Percentiles rank a stretch among this genome's conserved stretches.
Conservation (phyloP, 2,888 invertebrate genomes). For the Leucania comma region DNA sequence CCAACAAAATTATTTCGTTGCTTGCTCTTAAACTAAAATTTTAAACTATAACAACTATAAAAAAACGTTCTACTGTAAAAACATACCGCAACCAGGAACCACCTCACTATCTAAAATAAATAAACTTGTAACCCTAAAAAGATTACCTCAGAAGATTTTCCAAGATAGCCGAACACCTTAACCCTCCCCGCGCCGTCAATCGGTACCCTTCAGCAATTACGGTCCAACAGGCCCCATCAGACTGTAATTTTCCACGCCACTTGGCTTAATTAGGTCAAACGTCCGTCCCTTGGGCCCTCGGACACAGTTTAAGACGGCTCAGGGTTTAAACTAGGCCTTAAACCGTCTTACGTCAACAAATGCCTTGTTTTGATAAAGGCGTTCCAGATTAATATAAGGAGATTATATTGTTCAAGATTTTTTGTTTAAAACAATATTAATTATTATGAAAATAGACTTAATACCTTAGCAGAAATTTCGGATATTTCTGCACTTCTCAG, state of each 20-base stretch:
- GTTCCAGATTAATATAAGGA: conserved; percentile 22
- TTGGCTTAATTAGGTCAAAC: conserved; percentile 86
- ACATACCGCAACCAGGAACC: conserved; percentile 2
- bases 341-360: conserved; percentile 57
- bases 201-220: conserved; percentile 81
- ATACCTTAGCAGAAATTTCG: not conserved
- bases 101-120: conserved; percentile 42
- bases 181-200: conserved; percentile 67
- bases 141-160: conserved; percentile 60
- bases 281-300: conserved; percentile 69
- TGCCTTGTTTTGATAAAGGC: conserved; percentile 45
- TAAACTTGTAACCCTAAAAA: conserved; percentile 59
- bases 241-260: conserved; percentile 86
- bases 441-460: not conserved
- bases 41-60: too few species aligned
- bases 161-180: conserved; percentile 59
- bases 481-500: not conserved
- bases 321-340: conserved; percentile 61
- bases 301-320: conserved; percentile 67
- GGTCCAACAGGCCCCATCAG: conserved; percentile 77
- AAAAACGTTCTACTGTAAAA: too few species aligned
- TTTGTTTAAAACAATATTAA: not conserved
- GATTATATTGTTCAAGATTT: conserved; percentile 12
- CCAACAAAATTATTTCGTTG: too few species aligned
- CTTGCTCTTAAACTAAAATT: too few species aligned